Evolutionary conservation across 2,113 vertebrate genomes (phyloP).

Genomic region (Eonycteris spelaea): DNA sequence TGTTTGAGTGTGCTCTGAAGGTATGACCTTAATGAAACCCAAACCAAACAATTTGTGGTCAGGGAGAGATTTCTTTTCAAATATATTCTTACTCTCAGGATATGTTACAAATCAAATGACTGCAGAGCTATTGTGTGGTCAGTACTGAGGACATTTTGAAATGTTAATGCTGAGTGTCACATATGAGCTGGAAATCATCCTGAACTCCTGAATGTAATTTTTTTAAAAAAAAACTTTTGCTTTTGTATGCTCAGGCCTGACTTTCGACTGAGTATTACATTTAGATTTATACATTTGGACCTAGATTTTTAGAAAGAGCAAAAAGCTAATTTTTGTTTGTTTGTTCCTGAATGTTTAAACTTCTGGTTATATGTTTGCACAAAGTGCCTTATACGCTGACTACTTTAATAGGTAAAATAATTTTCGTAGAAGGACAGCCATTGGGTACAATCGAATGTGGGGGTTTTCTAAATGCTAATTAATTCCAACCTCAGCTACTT

Average conservation of each 20-base stretch:
- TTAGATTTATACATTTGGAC: conserved; percentile 29
- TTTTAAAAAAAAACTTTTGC: not conserved
- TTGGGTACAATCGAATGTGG: conserved; percentile 70
- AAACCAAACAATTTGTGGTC: not conserved
- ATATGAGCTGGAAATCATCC: conserved; percentile 18
- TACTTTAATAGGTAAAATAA: conserved; percentile 75
- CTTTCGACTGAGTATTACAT: conserved; percentile 39
- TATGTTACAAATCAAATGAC: conserved; percentile 51
- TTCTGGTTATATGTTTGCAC: conserved; percentile 66
- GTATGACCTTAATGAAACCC: not conserved
- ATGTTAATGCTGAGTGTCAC: not conserved
- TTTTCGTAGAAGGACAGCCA: conserved; percentile 76
- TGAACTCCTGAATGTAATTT: not conserved
- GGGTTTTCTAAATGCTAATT: conserved; percentile 84
- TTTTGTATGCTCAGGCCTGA: not conserved
- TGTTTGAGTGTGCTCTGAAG: not conserved
- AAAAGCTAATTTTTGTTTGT: not conserved
- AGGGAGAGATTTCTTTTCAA: not conserved
- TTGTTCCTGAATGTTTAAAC: not conserved
- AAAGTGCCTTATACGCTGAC: conserved; percentile 59
- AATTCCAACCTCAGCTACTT: conserved; percentile 80
- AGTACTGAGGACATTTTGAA: conserved; percentile 18
- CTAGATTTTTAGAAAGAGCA: conserved; percentile 57
- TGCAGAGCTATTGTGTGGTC: conserved; percentile 47
- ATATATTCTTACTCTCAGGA: not conserved